phyloP scores from a whole-genome alignment of 2,113 vertebrate species.

The Sander lucioperca region DNA sequence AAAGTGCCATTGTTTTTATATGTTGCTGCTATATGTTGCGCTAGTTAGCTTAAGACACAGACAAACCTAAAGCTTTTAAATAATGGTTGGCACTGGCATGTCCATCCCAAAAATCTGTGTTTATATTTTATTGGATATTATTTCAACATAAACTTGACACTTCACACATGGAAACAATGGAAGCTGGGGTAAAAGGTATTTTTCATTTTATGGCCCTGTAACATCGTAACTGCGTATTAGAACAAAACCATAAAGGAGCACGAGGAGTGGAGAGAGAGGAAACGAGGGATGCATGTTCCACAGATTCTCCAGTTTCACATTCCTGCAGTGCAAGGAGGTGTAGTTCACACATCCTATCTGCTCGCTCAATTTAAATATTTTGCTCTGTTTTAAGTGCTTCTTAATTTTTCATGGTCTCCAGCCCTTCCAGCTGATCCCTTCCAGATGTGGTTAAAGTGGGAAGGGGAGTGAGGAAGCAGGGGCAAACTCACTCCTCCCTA shows the following conservation, averaged over 20 bases:
- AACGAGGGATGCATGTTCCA: slow-evolving; percentile 44
- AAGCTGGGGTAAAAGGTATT: not conserved
- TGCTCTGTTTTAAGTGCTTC: slow-evolving; percentile 75
- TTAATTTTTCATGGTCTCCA: slow-evolving; percentile 75
- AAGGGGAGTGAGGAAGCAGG: slow-evolving; percentile 56
- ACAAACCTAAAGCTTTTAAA: not conserved
- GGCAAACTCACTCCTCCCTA: slow-evolving; percentile 8
- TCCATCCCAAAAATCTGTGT: not conserved
- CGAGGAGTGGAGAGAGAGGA: slow-evolving; percentile 24
- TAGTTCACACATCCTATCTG: slow-evolving; percentile 73
- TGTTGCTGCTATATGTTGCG: not conserved
- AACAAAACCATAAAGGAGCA: slow-evolving; percentile 17
- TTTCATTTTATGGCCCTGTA: slow-evolving; percentile 6
- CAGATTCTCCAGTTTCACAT: slow-evolving; percentile 62
- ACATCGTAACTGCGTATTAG: slow-evolving; percentile 4
- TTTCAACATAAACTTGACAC: not conserved
- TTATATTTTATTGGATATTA: not conserved
- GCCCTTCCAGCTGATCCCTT: slow-evolving; percentile 68
- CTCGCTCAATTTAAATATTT: slow-evolving; percentile 78
- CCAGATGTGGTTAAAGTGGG: slow-evolving; percentile 70
- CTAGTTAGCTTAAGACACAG: not conserved
- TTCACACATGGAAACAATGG: not conserved
- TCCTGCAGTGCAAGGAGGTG: slow-evolving; percentile 67
- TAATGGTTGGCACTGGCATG: not conserved
- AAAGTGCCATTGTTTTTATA: not conserved